Conservation (phyloP, 2,797 vertebrate genomes). For the Propithecus perrieri region DNA sequence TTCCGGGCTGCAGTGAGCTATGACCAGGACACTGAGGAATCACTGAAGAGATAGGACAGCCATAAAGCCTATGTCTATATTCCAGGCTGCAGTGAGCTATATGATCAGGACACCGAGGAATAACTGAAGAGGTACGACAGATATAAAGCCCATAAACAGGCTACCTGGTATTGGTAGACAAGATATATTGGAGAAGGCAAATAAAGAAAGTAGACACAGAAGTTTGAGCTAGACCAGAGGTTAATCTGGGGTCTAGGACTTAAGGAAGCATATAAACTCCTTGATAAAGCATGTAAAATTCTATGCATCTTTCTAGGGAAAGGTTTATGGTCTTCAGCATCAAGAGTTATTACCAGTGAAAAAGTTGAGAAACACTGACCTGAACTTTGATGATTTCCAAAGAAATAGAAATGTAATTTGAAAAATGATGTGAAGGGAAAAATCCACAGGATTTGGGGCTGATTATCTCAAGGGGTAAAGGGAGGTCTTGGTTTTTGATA, state of each 20-base stretch:
- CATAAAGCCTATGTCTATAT: too few species aligned
- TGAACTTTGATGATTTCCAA: background rate
- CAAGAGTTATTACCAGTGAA: background rate
- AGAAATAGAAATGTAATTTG: background rate
- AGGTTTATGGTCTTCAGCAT: background rate
- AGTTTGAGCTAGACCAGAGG: background rate
- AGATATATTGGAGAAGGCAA: background rate
- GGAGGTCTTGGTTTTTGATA: background rate
- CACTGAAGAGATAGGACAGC: too few species aligned
- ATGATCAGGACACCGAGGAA: background rate
- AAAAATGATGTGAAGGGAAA: background rate
- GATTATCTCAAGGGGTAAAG: background rate
- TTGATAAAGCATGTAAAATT: background rate
- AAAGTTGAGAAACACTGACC: background rate
- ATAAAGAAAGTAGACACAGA: background rate
- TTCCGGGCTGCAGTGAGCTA: too few species aligned
- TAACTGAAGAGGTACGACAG: background rate
- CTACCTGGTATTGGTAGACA: background rate
- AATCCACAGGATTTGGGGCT: background rate
- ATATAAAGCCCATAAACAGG: background rate
- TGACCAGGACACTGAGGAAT: too few species aligned
- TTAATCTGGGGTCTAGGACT: background rate
- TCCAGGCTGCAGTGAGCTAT: too few species aligned
- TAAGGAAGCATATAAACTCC: background rate
- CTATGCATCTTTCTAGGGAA: background rate